Conservation (phyloP, 2,113 vertebrate species). For the Cercopithecus mona region DNA sequence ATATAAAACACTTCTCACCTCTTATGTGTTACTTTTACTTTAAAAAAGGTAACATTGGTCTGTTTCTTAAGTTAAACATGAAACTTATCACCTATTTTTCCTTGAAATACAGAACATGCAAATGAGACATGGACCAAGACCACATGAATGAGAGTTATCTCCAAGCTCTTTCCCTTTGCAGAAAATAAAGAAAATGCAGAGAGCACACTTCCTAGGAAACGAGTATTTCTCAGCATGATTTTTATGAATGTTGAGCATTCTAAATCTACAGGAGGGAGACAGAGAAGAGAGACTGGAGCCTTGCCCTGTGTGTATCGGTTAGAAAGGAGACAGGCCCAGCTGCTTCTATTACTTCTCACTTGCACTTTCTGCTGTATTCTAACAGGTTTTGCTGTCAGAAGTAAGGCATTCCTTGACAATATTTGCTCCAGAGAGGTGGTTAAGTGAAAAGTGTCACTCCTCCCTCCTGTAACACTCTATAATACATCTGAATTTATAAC, state of each 20-base stretch:
- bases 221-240: neutral
- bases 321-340: neutral
- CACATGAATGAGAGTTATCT: neutral
- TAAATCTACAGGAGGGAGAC: neutral
- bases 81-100: constrained; percentile 5
- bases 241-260: neutral
- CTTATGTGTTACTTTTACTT: neutral
- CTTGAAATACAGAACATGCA: constrained; percentile 18
- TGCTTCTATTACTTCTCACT: neutral
- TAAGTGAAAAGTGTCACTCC: neutral
- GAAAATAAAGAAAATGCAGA: neutral
- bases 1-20: neutral
- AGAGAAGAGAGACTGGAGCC: neutral
- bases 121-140: neutral
- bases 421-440: neutral
- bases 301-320: neutral
- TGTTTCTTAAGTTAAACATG: neutral
- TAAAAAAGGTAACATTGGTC: too few species aligned
- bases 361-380: neutral
- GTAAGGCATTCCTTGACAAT: neutral
- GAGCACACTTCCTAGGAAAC: too few species aligned
- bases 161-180: neutral
- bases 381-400: neutral
- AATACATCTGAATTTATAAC: neutral
- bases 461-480: neutral